Evolutionary conservation across 53 echinoderm and acorn worm genomes (phyloP).

Genomic region (Apostichopus leukothele): DNA sequence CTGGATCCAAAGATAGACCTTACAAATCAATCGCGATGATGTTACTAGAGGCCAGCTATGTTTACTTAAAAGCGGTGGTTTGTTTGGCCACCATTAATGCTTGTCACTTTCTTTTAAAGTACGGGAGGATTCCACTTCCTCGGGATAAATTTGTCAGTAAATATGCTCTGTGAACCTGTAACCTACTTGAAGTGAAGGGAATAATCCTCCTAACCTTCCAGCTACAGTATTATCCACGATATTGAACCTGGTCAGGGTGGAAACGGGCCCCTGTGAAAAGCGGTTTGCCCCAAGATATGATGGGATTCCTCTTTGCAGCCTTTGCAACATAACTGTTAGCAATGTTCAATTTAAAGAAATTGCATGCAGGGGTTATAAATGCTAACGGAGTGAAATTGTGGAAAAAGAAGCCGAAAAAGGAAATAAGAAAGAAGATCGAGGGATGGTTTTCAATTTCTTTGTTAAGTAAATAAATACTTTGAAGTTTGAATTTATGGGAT

Average conservation of each 20-base stretch:
- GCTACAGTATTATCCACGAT: not conserved
- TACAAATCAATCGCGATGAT: not conserved
- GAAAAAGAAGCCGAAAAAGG: not conserved
- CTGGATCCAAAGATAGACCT: not conserved
- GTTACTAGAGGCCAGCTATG: not conserved
- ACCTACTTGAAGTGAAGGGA: slow-evolving; percentile 13
- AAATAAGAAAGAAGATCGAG: no score
- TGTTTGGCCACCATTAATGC: not conserved
- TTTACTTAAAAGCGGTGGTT: not conserved
- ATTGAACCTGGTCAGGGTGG: not conserved
- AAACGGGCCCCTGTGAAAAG: slow-evolving; percentile 24
- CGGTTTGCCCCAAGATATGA: slow-evolving; percentile 5
- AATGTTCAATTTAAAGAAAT: slow-evolving; percentile 25
- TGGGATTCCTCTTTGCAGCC: not conserved
- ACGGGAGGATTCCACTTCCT: not conserved
- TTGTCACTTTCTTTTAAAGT: not conserved
- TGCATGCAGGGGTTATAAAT: not conserved
- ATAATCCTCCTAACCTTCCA: not conserved
- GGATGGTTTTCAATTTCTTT: no score
- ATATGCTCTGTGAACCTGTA: not conserved
- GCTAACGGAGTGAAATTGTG: not conserved
- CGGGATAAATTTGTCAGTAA: not conserved
- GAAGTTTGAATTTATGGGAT: no score
- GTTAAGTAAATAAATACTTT: no score
- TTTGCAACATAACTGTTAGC: not conserved